A percentile compares a stretch with the other conserved stretches of the same genome.
phyloP scores from a whole-genome alignment of 2,113 vertebrate species.

The Todiramphus saurophagus region DNA sequence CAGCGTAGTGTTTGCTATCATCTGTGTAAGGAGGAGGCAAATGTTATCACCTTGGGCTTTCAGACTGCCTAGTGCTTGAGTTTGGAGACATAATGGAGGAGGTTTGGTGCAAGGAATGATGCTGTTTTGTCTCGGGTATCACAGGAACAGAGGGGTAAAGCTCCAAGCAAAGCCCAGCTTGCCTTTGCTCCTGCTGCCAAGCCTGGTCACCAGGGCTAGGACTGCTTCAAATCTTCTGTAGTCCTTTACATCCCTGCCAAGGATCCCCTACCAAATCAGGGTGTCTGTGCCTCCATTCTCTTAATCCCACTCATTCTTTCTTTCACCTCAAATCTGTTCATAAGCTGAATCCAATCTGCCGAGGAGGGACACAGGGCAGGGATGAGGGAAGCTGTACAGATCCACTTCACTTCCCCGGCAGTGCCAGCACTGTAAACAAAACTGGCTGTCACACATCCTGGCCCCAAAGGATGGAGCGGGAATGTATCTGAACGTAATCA shows the following conservation, averaged over 20 bases:
- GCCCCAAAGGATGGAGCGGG: slow-evolving; percentile 8
- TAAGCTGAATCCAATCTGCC: neutral
- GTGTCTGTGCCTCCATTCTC: neutral
- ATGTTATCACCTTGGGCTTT: neutral
- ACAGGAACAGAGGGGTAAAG: neutral
- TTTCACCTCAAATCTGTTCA: neutral
- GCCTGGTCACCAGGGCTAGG: neutral
- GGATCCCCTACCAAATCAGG: neutral
- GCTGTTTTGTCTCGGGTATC: neutral
- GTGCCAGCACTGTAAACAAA: neutral
- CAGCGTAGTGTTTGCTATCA: neutral
- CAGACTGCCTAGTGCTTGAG: neutral
- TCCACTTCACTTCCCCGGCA: neutral
- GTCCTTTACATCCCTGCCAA: neutral
- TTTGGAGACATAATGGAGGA: neutral
- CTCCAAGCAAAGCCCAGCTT: neutral
- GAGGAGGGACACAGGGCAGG: neutral
- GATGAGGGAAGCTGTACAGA: neutral
- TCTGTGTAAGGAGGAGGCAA: neutral
- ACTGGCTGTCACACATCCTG: neutral
- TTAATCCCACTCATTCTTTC: neutral
- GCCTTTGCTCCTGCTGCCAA: neutral
- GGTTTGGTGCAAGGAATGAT: neutral
- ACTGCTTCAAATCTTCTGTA: neutral
- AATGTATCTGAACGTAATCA: neutral